Percentiles rank a stretch among this genome's conserved stretches.
Evolutionary conservation across 2,113 vertebrate genomes (phyloP).

Genomic region (Crotophaga sulcirostris): DNA sequence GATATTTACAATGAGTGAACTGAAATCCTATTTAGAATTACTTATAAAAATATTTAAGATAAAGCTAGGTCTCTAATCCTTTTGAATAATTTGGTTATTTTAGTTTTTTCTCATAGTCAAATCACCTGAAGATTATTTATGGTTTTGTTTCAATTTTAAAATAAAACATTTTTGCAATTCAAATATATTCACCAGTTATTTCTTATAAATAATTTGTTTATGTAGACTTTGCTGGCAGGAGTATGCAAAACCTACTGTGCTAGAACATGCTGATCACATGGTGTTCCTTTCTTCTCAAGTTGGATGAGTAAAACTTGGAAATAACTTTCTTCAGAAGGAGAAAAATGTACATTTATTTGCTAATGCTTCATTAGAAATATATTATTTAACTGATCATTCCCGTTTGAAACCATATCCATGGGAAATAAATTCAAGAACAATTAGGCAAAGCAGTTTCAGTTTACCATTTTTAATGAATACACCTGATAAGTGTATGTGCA

Average conservation of each 20-base stretch:
- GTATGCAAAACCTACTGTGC: background rate
- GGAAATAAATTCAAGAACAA: background rate
- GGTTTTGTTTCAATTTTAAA: background rate
- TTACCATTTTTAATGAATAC: background rate
- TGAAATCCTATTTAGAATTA: background rate
- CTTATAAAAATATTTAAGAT: background rate
- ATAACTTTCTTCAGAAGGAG: background rate
- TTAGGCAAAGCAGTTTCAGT: background rate
- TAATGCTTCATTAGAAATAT: background rate
- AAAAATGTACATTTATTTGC: background rate
- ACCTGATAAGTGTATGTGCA: background rate
- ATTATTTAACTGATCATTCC: background rate
- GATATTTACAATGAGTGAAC: background rate
- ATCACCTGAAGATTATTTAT: background rate
- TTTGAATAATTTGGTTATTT: background rate
- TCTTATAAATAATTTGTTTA: background rate
- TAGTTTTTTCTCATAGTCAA: background rate
- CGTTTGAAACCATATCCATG: background rate
- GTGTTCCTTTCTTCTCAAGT: background rate
- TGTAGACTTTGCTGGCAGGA: background rate
- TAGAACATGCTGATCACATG: background rate
- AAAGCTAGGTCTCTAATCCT: background rate
- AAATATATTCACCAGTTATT: background rate
- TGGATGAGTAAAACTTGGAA: background rate
- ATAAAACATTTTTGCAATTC: background rate